Conservation (phyloP, 2,888 invertebrate genomes). For the Drosophila setosimentum region DNA sequence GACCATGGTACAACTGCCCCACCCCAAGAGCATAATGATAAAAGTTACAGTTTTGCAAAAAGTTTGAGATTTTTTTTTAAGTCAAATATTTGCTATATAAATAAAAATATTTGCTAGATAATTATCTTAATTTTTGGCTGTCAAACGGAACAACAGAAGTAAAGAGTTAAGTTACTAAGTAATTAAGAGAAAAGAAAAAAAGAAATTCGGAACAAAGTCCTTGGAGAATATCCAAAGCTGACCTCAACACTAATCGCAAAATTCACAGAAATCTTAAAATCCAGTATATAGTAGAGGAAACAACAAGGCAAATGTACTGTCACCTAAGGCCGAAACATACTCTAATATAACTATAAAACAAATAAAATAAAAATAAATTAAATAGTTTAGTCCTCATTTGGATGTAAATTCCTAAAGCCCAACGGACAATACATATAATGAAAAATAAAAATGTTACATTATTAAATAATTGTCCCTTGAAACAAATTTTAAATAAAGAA, state of each 20-base stretch:
- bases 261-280: too few relatives aligned
- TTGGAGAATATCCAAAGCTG: neutral
- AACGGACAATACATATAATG: neutral
- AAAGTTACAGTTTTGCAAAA: slow-evolving; percentile 51
- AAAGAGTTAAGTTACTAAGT: too few relatives aligned
- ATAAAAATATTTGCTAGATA: too few relatives aligned
- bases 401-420: too few relatives aligned
- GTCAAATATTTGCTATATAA: too few relatives aligned
- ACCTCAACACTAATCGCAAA: neutral
- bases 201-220: too few relatives aligned
- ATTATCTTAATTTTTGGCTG: too few relatives aligned
- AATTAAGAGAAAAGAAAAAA: too few relatives aligned
- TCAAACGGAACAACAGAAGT: too few relatives aligned
- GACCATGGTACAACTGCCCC: slow-evolving; percentile 21
- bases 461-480: neutral
- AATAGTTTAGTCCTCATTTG: neutral
- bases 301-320: neutral
- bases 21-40: slow-evolving; percentile 47
- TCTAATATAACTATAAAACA: neutral
- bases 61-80: slow-evolving; percentile 55
- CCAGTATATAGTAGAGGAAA: neutral
- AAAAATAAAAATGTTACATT: neutral
- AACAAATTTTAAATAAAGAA: neutral
- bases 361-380: neutral
- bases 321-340: neutral